Percentiles rank a stretch among this genome's conserved stretches.
These are phyloP conservation scores for Abrostola tripartita DNA, from an alignment of 2,888 invertebrate species.

Conservation along the genomic window DNA sequence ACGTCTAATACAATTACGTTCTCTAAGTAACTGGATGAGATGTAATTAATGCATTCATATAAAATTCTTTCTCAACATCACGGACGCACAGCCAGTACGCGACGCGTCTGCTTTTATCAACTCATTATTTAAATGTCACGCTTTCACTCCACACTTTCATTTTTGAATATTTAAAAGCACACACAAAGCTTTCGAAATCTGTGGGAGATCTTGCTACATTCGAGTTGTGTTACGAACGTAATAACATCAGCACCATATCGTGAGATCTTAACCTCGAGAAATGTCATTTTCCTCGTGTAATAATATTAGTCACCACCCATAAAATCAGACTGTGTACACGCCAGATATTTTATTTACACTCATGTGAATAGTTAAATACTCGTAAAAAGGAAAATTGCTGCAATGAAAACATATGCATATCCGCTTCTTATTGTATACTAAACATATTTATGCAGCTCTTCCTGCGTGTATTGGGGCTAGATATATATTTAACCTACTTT, in stretches of 20 bases:
- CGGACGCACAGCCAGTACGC: conserved; percentile 16
- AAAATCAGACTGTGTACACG: conserved; percentile 11
- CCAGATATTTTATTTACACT: conserved; percentile 35
- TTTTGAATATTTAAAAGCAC: conserved; percentile 69
- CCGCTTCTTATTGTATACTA: background rate
- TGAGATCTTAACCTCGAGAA: conserved; percentile 31
- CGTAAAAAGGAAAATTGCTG: conserved; percentile 24
- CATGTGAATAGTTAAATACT: conserved; percentile 13
- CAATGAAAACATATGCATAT: conserved; percentile 8
- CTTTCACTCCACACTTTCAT: conserved; percentile 79
- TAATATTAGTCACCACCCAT: conserved; percentile 22
- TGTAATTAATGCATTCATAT: conserved; percentile 39
- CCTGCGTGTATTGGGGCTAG: no score
- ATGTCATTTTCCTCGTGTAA: conserved; percentile 29
- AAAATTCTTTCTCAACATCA: conserved; percentile 44
- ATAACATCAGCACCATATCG: conserved; percentile 21
- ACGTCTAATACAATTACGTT: conserved; percentile 26
- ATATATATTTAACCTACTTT: no score
- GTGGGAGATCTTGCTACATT: conserved; percentile 51
- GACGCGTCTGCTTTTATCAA: conserved; percentile 56
- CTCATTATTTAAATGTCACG: conserved; percentile 73
- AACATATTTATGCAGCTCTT: no score
- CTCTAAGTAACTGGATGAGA: conserved; percentile 22
- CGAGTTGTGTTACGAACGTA: conserved; percentile 32
- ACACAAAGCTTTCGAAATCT: conserved; percentile 68